A percentile compares a stretch with the other conserved stretches of the same genome.
These are phyloP conservation scores for Tetragonula clypearis DNA, from an alignment of 1,140 invertebrate species.

Conservation along the genomic window DNA sequence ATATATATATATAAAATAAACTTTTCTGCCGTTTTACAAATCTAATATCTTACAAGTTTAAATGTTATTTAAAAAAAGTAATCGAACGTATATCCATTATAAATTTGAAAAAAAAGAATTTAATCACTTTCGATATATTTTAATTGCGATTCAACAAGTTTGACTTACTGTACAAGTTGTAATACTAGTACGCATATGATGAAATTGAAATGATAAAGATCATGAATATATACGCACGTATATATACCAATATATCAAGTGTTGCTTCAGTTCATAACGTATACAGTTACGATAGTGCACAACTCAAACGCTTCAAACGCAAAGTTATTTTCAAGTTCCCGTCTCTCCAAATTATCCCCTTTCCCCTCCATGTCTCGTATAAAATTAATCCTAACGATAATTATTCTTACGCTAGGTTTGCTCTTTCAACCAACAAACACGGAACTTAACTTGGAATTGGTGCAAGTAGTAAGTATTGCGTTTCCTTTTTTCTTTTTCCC, in stretches of 20 bases:
- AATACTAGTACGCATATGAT: background rate
- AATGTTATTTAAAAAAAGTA: background rate
- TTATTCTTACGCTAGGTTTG: slow-evolving; percentile 6
- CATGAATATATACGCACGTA: background rate
- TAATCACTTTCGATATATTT: background rate
- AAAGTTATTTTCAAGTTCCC: background rate
- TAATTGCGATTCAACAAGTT: background rate
- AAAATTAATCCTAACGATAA: background rate
- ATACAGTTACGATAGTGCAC: background rate
- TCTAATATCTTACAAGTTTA: background rate
- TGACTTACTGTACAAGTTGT: background rate
- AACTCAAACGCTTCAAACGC: background rate
- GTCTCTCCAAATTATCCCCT: background rate
- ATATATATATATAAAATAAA: background rate
- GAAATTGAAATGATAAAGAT: slow-evolving; percentile 8
- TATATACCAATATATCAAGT: background rate
- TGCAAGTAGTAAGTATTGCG: slow-evolving; percentile 59
- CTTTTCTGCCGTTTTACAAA: background rate
- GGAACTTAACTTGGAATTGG: slow-evolving; percentile 37
- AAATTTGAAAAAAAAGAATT: background rate
- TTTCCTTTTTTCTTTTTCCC: background rate
- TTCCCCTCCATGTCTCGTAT: background rate
- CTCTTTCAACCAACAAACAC: slow-evolving; percentile 4
- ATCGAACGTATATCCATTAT: background rate
- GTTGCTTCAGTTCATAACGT: background rate